Evolutionary conservation across 2,888 invertebrate species (phyloP).

Genomic region (Zaprionus lineosus): DNA sequence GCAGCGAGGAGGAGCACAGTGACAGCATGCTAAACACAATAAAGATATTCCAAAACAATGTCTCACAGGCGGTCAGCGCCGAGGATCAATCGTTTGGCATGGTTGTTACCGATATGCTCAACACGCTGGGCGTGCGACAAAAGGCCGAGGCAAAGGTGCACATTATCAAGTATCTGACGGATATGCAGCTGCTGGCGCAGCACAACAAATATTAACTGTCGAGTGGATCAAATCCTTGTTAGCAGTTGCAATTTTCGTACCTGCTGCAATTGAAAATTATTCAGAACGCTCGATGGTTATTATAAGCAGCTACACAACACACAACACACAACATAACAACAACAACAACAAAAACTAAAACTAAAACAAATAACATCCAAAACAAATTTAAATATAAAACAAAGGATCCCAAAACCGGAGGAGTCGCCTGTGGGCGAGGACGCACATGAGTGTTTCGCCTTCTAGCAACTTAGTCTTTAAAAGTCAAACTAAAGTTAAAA

Average conservation of each 20-base stretch:
- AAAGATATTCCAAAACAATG: slow-evolving; percentile 80
- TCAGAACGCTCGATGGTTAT: slow-evolving; percentile 48
- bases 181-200: slow-evolving; percentile 80
- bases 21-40: slow-evolving; percentile 81
- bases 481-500: slow-evolving; percentile 74
- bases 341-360: not conserved
- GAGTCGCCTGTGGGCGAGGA: slow-evolving; percentile 20
- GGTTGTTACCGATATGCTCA: slow-evolving; percentile 80
- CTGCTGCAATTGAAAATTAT: slow-evolving; percentile 64
- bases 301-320: slow-evolving; percentile 38
- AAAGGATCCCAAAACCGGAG: slow-evolving; percentile 25
- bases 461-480: slow-evolving; percentile 63
- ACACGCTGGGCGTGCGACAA: slow-evolving; percentile 79
- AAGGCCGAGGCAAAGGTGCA: slow-evolving; percentile 81
- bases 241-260: slow-evolving; percentile 54
- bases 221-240: slow-evolving; percentile 37
- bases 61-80: slow-evolving; percentile 79
- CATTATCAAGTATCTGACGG: slow-evolving; percentile 80
- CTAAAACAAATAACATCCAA: no score
- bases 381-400: no score
- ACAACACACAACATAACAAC: not conserved
- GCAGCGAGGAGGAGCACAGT: slow-evolving; percentile 79
- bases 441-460: slow-evolving; percentile 28
- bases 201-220: slow-evolving; percentile 80
- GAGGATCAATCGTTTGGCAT: slow-evolving; percentile 81